A percentile compares a stretch with the other conserved stretches of the same genome.
phyloP scores from a whole-genome alignment of 2,888 invertebrate species.

The Cryptus viduatorius region DNA sequence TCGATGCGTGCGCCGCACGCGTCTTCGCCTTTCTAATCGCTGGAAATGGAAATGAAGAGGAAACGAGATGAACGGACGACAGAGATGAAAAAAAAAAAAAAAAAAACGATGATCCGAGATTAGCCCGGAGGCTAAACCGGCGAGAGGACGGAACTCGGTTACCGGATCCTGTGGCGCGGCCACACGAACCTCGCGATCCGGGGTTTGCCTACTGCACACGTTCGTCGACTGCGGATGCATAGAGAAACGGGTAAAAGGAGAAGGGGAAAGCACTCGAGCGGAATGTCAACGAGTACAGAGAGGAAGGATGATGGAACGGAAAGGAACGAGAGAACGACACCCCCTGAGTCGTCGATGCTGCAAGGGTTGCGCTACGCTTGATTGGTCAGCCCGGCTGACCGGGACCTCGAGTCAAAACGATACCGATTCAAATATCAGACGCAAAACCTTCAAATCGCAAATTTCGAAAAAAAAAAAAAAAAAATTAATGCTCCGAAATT shows the following conservation, averaged over 20 bases:
- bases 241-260: not conserved
- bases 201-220: slow-evolving; percentile 69
- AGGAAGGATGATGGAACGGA: slow-evolving; percentile 38
- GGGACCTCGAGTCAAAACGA: slow-evolving; percentile 23
- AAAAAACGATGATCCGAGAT: slow-evolving; percentile 73
- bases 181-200: slow-evolving; percentile 67
- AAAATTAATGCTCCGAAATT: not conserved
- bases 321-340: slow-evolving; percentile 35
- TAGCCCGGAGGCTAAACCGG: slow-evolving; percentile 66
- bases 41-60: slow-evolving; percentile 21
- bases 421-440: slow-evolving; percentile 12
- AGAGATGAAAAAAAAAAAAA: not conserved
- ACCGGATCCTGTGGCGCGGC: slow-evolving; percentile 68
- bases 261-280: slow-evolving; percentile 36
- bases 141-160: slow-evolving; percentile 68
- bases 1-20: not conserved
- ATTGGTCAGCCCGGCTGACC: slow-evolving; percentile 54
- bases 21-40: slow-evolving; percentile 13
- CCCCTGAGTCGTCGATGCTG: not conserved
- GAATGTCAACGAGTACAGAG: slow-evolving; percentile 58
- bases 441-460: not conserved
- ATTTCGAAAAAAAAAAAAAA: not conserved
- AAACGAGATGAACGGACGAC: slow-evolving; percentile 59
- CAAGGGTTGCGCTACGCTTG: slow-evolving; percentile 43
- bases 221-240: slow-evolving; percentile 54